phyloP scores from a whole-genome alignment of 1,140 invertebrate genomes.

The Ganaspis sp. region DNA sequence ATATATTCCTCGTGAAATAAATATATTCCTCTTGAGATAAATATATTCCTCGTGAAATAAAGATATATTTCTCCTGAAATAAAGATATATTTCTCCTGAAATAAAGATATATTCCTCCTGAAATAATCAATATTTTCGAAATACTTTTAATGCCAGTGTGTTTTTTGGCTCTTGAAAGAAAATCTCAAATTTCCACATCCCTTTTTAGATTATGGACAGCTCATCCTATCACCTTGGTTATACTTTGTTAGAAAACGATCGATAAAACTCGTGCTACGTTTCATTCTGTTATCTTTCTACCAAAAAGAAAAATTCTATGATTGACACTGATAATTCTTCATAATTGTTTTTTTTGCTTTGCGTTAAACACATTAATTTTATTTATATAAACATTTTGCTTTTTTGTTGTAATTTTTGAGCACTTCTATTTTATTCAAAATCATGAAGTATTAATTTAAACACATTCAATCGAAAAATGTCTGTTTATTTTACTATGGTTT shows the following conservation, averaged over 20 bases:
- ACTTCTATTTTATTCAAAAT: no score
- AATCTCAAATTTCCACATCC: not conserved
- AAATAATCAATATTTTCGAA: not conserved
- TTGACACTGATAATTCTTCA: not conserved
- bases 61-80: not conserved
- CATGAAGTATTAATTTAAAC: no score
- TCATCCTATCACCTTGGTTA: not conserved
- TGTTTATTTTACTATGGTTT: no score
- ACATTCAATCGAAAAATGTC: no score
- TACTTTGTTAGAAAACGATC: not conserved
- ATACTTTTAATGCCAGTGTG: not conserved
- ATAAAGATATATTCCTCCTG: not conserved
- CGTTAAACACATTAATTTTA: no score
- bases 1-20: no score
- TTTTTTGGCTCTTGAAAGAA: not conserved
- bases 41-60: no score
- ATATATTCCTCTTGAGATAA: no score
- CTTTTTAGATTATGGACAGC: not conserved
- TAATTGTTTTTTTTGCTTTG: not conserved
- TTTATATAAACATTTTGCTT: no score
- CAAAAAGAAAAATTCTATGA: not conserved
- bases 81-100: not conserved
- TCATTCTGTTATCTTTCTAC: not conserved
- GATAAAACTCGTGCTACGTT: not conserved
- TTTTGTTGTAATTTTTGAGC: no score